These are phyloP conservation scores for Chaetorhynchus papuensis DNA, from an alignment of 2,113 vertebrate species.

Conservation along the genomic window DNA sequence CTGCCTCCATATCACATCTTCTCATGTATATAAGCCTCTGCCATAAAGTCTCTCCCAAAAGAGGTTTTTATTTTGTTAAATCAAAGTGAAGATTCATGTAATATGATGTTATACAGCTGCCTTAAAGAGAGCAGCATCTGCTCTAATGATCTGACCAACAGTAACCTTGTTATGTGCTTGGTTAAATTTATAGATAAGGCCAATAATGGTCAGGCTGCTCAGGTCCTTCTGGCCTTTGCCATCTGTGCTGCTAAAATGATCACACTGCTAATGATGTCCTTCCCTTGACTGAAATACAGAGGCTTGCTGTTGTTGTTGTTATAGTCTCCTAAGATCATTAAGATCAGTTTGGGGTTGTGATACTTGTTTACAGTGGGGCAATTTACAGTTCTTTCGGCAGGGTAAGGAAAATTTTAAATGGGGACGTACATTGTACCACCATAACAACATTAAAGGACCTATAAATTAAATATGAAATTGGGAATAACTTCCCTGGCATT, in stretches of 20 bases:
- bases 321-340: neutral
- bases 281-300: neutral
- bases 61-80: neutral
- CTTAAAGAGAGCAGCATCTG: neutral
- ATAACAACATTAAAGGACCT: neutral
- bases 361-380: neutral
- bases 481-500: neutral
- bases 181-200: neutral
- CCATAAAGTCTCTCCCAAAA: neutral
- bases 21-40: neutral
- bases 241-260: neutral
- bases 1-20: neutral
- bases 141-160: neutral
- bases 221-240: neutral
- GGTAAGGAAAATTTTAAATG: neutral
- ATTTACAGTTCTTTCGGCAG: neutral
- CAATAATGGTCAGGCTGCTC: neutral
- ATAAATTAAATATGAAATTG: neutral
- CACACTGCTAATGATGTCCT: neutral
- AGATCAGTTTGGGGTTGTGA: neutral
- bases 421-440: fast-evolving
- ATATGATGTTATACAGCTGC: neutral
- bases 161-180: neutral
- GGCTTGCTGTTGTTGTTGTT: neutral
- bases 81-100: neutral